A percentile compares a stretch with the other conserved stretches of the same genome.
Evolutionary conservation across 2,888 invertebrate species (phyloP).

Genomic region (Oasisia sp.): DNA sequence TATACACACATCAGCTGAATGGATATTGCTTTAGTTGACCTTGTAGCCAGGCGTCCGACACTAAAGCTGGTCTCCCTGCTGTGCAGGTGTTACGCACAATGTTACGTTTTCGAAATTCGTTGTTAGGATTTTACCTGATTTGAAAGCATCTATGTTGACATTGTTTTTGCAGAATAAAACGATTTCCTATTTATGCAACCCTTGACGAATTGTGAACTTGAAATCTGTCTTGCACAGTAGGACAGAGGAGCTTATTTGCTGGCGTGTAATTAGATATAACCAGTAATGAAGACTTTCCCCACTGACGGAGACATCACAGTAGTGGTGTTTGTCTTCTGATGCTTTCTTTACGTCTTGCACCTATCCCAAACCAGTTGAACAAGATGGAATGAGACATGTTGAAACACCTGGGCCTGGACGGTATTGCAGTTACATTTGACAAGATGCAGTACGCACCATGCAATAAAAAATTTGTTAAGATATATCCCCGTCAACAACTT

Average conservation of each 20-base stretch:
- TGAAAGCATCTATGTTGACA: background rate
- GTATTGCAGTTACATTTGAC: background rate
- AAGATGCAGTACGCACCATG: background rate
- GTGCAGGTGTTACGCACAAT: background rate
- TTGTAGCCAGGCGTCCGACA: background rate
- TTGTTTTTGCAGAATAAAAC: constrained; percentile 4
- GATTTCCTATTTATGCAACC: background rate
- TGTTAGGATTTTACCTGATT: background rate
- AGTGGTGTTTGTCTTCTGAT: background rate
- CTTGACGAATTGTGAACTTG: background rate
- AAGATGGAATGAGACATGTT: background rate
- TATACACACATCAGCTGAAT: background rate
- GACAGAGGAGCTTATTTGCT: background rate
- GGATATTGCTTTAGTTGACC: background rate
- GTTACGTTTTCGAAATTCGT: background rate
- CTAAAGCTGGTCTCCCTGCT: background rate
- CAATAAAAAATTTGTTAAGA: background rate
- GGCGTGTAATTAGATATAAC: background rate
- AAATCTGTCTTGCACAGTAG: background rate
- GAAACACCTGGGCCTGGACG: background rate
- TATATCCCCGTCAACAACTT: background rate
- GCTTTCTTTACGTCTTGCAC: background rate
- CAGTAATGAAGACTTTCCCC: background rate
- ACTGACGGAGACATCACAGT: background rate
- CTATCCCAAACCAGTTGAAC: background rate